Base-by-base conservation (phyloP, 2,113 vertebrate species). In the Brachyistius frenatus region DNA sequence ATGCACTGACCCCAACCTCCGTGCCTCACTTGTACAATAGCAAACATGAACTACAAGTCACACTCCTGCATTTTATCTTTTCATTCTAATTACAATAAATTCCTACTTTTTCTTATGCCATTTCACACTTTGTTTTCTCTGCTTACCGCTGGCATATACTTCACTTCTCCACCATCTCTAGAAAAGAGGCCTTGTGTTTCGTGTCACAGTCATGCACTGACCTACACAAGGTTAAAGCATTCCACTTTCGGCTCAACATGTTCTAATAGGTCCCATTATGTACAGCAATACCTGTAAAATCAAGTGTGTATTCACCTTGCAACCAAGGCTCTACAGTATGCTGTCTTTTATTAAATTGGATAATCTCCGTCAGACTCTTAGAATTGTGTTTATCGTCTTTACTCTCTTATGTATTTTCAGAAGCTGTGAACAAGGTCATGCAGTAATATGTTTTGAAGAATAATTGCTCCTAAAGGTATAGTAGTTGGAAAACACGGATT, bases 211-310 rank as follows among this genome's bases (percentile, higher is more conserved):
- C n/a, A 58, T 80, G 57, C n/a, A 39, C 8, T 58, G 33, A 39
- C n/a, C 49, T 62, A n/a, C 11, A 31, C 55, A 80, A 57, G 68
- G 72, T 55, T 44, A 73, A 39, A 69, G 58, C 37, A 23, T 53
- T 69, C 69, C 54, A 67, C 55, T 68, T 70, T 62, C 68, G 47
- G 10, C 32, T 63, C 55, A 35, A 31, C 2, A 11, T 70, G 9
- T 44, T 41, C 35, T 41, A 56, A 44, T 5, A 9, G 14, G 50
- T 41, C 16, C 54, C 46, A 55, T 65, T 49, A 30, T 49, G 1
- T 54, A 36, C 32, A 60, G 52, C 7, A 4, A 16, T 15, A 7
- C 31, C 23, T 15, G 2, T 13, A 32, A 3, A 49, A 7, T 74
- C 15, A 6, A 49, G 35, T 37, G 10, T 30, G 39, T 47, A 35